These are phyloP conservation scores for Todiramphus chloris DNA, from an alignment of 2,113 vertebrate species.

Conservation along the genomic window DNA sequence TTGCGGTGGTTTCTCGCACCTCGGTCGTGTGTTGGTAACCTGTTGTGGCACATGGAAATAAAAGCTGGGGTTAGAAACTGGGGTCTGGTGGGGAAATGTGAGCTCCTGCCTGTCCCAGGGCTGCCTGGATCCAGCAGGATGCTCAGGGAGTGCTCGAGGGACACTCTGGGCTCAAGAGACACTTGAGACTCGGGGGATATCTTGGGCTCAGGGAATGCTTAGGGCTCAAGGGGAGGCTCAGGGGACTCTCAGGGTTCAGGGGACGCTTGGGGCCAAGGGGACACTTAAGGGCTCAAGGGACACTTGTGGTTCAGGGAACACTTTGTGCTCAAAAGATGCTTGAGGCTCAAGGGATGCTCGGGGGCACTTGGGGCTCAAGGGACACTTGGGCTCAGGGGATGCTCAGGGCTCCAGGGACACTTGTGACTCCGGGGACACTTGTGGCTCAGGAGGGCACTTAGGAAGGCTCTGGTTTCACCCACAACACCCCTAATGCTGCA, in stretches of 20 bases:
- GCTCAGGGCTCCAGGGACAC: not conserved
- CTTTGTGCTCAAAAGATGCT: not conserved
- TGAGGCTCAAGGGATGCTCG: too few species aligned
- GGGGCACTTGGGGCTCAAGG: too few species aligned
- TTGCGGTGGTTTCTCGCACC: rapidly evolving
- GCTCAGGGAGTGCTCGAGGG: not conserved
- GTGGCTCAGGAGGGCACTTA: too few species aligned
- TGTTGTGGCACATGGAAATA: not conserved
- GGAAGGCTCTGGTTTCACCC: too few species aligned
- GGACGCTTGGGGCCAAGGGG: not conserved
- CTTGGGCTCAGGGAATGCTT: too few species aligned
- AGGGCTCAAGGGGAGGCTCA: too few species aligned
- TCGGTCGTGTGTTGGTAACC: not conserved
- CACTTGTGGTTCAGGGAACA: not conserved
- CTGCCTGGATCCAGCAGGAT: not conserved
- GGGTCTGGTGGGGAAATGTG: not conserved
- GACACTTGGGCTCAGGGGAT: too few species aligned
- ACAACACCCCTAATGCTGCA: too few species aligned
- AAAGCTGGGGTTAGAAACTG: rapidly evolving
- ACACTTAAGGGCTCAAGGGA: not conserved
- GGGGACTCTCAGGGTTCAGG: not conserved
- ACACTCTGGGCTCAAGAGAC: too few species aligned
- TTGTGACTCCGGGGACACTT: too few species aligned
- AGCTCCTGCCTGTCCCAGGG: not conserved
- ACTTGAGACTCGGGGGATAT: too few species aligned